Base-by-base conservation (phyloP, 2,888 invertebrate genomes). In the Melanotus villosus region DNA sequence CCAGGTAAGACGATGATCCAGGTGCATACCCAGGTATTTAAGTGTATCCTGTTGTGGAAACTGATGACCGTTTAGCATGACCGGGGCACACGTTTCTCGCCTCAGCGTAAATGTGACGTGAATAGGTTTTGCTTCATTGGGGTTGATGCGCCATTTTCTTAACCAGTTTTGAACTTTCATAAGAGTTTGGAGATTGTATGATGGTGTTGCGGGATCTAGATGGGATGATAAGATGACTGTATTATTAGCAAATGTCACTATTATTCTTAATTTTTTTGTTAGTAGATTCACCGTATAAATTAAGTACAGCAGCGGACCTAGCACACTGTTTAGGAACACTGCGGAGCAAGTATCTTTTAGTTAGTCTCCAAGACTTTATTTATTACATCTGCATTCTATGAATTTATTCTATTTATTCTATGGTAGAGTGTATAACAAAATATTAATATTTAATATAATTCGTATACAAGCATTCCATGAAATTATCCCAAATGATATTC, bases 81-180 rank as follows among this genome's bases (percentile, higher is more conserved):
- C 54, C 14, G 54, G 30, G 6, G 54, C 30, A 18, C 32, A 54
- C 3, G 54, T 26, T 26, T 14, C 9, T 32, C 34, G 3, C 9
- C 16, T 54, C 16, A 54, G n/a, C 9, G 54, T 32, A 16, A 32
- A 54, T 4, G 12, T 54, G 3, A 54, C n/a, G n/a, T n/a, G n/a
- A 7, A 9, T 50, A 23, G 41, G 58, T 71, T 32, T 36, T 12
- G 50, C 7, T 26, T 50, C 30, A 26, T 50, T 23, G 50, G 50
- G 2, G 2, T 50, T 50, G 21, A 50, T 14, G 2, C 50, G 50
- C 50, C 50, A 50, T 26, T 50, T 50, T 50, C 10, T 21, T 23
- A 50, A 12, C 12, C 50, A 50, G 7, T 5, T 26, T 26, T 5
- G 26, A 2, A 43, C 6, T 43, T 43, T 43, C 14, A 10, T 7